These are phyloP conservation scores for Brenthis hecate DNA, from an alignment of 2,888 invertebrate species.

Conservation along the genomic window DNA sequence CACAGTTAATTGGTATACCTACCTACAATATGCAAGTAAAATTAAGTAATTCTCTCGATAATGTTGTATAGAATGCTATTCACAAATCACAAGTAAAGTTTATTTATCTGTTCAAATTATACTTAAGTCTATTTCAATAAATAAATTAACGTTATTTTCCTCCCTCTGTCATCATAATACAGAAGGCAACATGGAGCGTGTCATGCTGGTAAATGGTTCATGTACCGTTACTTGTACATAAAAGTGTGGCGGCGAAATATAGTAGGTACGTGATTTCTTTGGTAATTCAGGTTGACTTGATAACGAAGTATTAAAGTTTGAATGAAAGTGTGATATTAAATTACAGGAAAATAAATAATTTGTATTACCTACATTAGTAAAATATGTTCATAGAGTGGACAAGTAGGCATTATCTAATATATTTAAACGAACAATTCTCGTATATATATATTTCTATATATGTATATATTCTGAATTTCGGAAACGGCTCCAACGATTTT, in stretches of 20 bases:
- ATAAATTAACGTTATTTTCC: not conserved
- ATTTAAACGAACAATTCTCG: no score
- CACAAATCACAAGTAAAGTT: no score
- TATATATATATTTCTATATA: no score
- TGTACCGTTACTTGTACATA: not conserved
- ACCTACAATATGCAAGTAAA: not conserved
- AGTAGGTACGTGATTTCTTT: not conserved
- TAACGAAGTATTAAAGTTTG: not conserved
- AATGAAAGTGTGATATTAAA: no score
- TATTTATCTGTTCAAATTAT: no score
- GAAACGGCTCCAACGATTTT: no score
- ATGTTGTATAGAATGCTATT: slow-evolving; percentile 1
- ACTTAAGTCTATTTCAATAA: not conserved
- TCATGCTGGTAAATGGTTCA: not conserved
- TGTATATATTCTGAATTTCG: no score
- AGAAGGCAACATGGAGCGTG: not conserved
- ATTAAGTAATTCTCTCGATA: not conserved
- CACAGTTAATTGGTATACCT: no score
- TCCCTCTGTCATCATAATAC: not conserved
- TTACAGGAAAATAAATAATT: no score
- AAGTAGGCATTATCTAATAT: no score
- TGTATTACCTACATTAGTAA: no score
- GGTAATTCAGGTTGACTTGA: not conserved
- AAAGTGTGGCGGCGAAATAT: not conserved
- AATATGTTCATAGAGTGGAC: no score